Conservation (phyloP, 2,113 vertebrate genomes). For the Cyphomyrus plagiostoma region DNA sequence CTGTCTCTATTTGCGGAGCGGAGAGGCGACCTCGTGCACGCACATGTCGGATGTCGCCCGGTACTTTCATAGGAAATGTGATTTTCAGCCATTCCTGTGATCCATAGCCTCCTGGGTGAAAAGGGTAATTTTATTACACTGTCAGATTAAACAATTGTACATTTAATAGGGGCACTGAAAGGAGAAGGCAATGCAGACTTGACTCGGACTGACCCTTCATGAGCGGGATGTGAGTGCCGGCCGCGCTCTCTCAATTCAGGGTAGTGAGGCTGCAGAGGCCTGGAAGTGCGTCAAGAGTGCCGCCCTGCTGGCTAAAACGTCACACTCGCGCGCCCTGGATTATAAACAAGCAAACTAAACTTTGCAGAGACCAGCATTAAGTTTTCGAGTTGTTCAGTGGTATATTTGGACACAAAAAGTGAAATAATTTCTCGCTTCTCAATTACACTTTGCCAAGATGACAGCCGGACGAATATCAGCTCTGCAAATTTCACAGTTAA, state of each 20-base stretch:
- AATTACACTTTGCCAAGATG: neutral
- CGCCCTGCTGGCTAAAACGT: neutral
- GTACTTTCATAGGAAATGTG: constrained; percentile 6
- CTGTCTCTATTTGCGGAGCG: neutral
- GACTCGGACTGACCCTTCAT: constrained; percentile 23
- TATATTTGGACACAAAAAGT: neutral
- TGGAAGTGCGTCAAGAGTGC: neutral
- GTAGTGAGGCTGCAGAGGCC: constrained; percentile 14
- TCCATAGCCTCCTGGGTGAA: constrained; percentile 30
- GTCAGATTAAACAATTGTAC: constrained; percentile 41
- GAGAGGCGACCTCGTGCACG: neutral
- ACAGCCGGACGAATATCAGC: neutral
- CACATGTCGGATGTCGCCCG: neutral
- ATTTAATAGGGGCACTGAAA: constrained; percentile 38
- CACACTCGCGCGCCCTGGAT: neutral
- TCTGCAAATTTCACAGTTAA: neutral
- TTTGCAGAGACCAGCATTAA: neutral
- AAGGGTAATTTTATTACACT: constrained; percentile 52
- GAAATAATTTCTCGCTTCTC: neutral
- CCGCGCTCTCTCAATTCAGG: neutral
- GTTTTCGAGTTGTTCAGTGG: neutral
- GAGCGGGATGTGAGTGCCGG: neutral
- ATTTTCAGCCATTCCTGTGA: constrained; percentile 33
- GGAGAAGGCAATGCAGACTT: constrained; percentile 21
- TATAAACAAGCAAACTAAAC: neutral